A percentile compares a stretch with the other conserved stretches of the same genome.
These are phyloP conservation scores for Motacilla tschutschensis DNA, from an alignment of 2,113 vertebrate species.

Conservation along the genomic window DNA sequence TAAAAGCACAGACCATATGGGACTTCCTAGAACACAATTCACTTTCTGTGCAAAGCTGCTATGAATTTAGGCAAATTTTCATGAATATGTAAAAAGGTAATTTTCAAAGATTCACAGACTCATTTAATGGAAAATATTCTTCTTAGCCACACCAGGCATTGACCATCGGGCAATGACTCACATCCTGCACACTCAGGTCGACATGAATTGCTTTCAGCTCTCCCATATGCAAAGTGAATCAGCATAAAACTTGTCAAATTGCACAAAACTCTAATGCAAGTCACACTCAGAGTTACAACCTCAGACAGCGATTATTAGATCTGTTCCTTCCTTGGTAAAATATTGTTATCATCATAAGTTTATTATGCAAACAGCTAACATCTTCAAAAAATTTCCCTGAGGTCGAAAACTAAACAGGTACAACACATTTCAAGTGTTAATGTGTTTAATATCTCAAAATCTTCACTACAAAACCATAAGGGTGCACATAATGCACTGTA, in stretches of 20 bases:
- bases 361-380: neutral
- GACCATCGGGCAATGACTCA: conserved; percentile 3
- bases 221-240: neutral
- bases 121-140: neutral
- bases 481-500: neutral
- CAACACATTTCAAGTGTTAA: neutral
- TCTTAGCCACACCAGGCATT: neutral
- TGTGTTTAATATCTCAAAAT: neutral
- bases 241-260: conserved; percentile 1
- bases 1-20: neutral
- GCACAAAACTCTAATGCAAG: neutral
- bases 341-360: neutral
- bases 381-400: neutral
- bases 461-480: neutral
- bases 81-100: neutral
- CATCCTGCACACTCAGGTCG: neutral
- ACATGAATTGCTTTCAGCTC: neutral
- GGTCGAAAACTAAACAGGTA: neutral
- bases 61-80: conserved; percentile 5
- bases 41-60: neutral
- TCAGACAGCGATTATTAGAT: neutral
- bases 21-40: neutral
- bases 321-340: neutral
- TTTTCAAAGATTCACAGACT: conserved; percentile 11
- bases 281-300: neutral